Evolutionary conservation across 2,888 invertebrate genomes (phyloP), one percentile per base, ranked within the genome.

Genomic region (Lochmaea crataegi): DNA sequence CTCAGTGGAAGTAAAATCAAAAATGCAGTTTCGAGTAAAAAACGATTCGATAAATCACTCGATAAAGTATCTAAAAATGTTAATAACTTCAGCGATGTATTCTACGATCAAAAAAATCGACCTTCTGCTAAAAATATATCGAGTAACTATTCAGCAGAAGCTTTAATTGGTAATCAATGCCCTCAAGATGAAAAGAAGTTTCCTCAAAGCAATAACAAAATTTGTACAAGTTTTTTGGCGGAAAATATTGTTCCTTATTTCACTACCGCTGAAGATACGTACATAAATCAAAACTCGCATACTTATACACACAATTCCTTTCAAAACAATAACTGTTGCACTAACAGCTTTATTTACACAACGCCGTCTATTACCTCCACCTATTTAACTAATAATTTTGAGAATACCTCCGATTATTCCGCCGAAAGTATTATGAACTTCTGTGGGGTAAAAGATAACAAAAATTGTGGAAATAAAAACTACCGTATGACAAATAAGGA

Each of bases 71-170:
- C 22, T 53, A 78, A 75, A 73, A 64, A 58, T 41, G 41, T 51
- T 18, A 73, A 71, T 51, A 68, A 63, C 41, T 72, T 58, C 57
- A 68, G 66, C 64, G 79, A 80, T 42, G 53, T 77, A 57, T 82
- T 78, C 73, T 78, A 78, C 68, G 81, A 80, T 12, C 68, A 78
- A 56, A 82, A 82, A 71, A 80, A 73, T 64, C 77, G 81, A 38
- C 79, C 80, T 65, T 57, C 71, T 38, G 74, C 76, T 58, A 84
- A 84, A 77, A 84, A 80, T 71, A 74, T 80, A 38, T 80, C 84
- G 0, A 86, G 83, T 68, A 87, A 81, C 80, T 87, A 87, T 78
- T 86, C 87, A 1, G 87, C 87, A 0, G 87, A 87, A 78, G 86
- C 87, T 26, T 77, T 87, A 61, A 87, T 87, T 22, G 84, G 86